Base-by-base conservation (phyloP, 2,797 vertebrate genomes). In the Karalla daura region DNA sequence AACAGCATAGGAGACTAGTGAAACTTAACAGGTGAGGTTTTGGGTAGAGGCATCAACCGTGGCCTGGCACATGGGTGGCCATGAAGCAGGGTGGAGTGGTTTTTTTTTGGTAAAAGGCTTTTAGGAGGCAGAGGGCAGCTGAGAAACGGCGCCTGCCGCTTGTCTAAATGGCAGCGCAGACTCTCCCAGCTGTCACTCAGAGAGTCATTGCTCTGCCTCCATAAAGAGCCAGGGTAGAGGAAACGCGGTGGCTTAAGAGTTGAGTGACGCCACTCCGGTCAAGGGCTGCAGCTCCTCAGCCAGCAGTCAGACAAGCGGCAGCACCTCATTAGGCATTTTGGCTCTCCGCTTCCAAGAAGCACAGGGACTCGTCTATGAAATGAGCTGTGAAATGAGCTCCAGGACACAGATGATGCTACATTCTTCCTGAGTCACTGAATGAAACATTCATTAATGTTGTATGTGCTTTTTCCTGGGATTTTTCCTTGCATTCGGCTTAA, bases 301-400 rank as follows among this genome's bases (percentile, higher is more conserved):
- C 45, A 40, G 5, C 33, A 62, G 18, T 40, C 63, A 21, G 33
- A 1, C 13, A 51, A 20, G 36, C 15, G 18, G 20, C 53, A 63
- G 47, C 50, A 32, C 13, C 36, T 63, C 44, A 55, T 43, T 32
- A 49, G 35, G 50, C 40, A 32, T 41, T 10, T 37, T 40, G 67
- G 43, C 30, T 51, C 47, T 36, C 27, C 50, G 9, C 45, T 35
- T 64, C 30, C 39, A 41, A 39, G 33, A 63, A 50, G 51, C 39
- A 46, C 20, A 14, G 53, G 8, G 65, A 51, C 27, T 33, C 18
- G 12, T 40, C 27, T 14, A 36, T 52, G 47, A 66, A 74, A 67
- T 54, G 66, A 54, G 40, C 53, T 74, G 68, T 80, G 59, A 76
- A 75, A 76, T 67, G 37, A 68, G 44, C 63, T 68, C 65, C 17